These are phyloP conservation scores for Muricea muricata DNA, from an alignment of 92 coral and sea anemone species.

Conservation along the genomic window DNA sequence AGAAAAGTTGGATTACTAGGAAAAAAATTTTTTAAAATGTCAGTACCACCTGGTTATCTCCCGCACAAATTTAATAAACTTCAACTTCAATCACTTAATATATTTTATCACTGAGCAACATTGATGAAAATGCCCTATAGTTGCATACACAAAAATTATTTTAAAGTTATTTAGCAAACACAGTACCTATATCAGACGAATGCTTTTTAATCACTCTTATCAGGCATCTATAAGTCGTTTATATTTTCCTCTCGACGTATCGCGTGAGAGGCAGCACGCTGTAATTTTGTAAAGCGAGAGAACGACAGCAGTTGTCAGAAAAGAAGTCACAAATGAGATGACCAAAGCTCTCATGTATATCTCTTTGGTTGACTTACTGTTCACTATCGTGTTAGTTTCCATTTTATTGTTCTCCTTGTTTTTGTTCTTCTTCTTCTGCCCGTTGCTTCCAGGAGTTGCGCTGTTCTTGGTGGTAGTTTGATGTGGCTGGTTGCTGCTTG, in stretches of 20 bases:
- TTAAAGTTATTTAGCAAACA: no score
- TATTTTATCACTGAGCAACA: no score
- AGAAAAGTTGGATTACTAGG: no score
- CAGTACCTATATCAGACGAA: no score
- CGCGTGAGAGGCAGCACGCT: neutral
- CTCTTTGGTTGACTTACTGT: neutral
- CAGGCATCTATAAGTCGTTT: neutral
- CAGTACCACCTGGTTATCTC: no score
- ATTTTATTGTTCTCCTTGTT: neutral
- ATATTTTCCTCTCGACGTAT: neutral
- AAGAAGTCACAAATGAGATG: constrained; percentile 22
- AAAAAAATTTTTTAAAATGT: no score
- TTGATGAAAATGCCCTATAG: no score
- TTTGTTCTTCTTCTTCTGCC: neutral
- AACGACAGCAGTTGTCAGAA: constrained; percentile 1
- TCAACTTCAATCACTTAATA: no score
- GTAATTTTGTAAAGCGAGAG: constrained; percentile 14
- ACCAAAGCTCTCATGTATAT: constrained; percentile 7
- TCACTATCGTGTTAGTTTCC: neutral
- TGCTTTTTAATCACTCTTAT: no score
- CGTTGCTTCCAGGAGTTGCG: neutral
- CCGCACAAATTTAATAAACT: no score
- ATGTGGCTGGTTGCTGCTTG: no score
- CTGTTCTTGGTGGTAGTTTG: neutral
- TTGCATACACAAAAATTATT: no score